Conservation (phyloP, 2,113 vertebrate species). For the Sinocyclocheilus grahami region DNA sequence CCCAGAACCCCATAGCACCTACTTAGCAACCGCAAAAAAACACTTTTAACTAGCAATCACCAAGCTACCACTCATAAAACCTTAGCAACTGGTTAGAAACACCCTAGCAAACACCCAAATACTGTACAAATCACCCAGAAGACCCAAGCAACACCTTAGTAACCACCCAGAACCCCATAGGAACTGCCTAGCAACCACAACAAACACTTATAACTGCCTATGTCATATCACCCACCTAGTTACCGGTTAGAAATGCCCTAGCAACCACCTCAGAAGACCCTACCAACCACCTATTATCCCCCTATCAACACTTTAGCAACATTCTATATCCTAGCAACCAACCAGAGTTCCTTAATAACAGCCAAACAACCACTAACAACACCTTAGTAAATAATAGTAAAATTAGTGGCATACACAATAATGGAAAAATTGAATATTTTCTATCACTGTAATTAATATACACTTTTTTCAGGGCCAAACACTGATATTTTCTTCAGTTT, state of each 20-base stretch:
- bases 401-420: background rate
- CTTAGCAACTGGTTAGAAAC: no score
- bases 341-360: background rate
- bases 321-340: background rate
- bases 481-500: background rate
- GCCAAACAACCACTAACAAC: background rate
- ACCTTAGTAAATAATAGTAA: background rate
- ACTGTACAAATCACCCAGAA: no score
- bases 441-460: background rate
- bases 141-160: no score
- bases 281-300: no score
- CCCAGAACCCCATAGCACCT: no score
- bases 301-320: background rate
- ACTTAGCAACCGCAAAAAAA: background rate
- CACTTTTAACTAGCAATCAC: background rate
- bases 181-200: no score
- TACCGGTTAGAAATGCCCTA: no score
- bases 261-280: no score
- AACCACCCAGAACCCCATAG: no score
- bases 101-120: no score
- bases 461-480: background rate
- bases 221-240: background rate
- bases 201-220: no score
- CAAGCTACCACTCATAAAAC: background rate
- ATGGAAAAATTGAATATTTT: background rate